Conservation (phyloP, 1,140 invertebrate genomes). For the Pristionchus pacificus region DNA sequence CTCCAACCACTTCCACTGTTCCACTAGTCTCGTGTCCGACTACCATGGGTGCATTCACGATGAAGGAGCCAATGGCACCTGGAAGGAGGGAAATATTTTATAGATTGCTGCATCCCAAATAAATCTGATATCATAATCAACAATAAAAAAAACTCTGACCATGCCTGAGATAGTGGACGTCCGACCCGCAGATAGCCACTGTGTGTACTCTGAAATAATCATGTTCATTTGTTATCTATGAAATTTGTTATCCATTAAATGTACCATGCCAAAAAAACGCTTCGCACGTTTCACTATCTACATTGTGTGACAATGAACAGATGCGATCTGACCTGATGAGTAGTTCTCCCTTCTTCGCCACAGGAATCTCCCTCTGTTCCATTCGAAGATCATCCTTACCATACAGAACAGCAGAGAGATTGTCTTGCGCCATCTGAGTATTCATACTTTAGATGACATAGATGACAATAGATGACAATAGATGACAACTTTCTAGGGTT, state of each 20-base stretch:
- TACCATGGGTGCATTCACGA: slow-evolving; percentile 75
- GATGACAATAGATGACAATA: no score
- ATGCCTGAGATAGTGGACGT: slow-evolving; percentile 81
- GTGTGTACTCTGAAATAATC: slow-evolving; percentile 68
- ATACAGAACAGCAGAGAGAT: slow-evolving; percentile 26
- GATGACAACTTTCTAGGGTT: no score
- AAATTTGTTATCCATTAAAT: neutral
- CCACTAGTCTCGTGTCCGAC: slow-evolving; percentile 82
- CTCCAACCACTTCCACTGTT: slow-evolving; percentile 69
- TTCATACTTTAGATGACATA: no score
- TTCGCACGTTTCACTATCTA: neutral
- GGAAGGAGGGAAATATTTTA: no score
- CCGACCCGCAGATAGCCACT: slow-evolving; percentile 92
- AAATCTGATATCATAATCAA: neutral
- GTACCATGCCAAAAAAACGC: neutral
- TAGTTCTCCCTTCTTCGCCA: slow-evolving; percentile 10
- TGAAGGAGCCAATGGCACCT: slow-evolving; percentile 74
- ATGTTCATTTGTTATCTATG: slow-evolving; percentile 1
- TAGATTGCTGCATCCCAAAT: neutral
- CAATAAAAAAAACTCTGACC: slow-evolving; percentile 52
- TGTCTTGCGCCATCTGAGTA: slow-evolving; percentile 31
- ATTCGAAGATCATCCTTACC: slow-evolving; percentile 24
- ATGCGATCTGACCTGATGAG: slow-evolving; percentile 14
- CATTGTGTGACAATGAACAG: neutral
- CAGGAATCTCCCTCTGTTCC: slow-evolving; percentile 30